phyloP scores from a whole-genome alignment of 2,113 vertebrate species.

The Geococcyx californianus region DNA sequence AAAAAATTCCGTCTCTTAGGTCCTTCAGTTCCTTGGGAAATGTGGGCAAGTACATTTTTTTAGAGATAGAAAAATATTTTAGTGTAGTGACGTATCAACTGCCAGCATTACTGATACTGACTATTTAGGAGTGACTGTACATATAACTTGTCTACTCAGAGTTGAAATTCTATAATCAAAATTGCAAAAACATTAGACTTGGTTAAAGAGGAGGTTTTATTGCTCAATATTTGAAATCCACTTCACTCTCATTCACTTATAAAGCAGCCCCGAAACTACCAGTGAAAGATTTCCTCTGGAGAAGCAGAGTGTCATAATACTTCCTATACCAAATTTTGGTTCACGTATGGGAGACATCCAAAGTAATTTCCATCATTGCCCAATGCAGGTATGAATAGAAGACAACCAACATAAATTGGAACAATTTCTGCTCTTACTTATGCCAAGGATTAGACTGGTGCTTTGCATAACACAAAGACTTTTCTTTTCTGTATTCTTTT shows the following conservation, averaged over 20 bases:
- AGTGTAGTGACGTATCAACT: not conserved
- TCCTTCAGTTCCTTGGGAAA: not conserved
- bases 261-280: not conserved
- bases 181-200: not conserved
- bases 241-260: not conserved
- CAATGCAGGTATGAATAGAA: not conserved
- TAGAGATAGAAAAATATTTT: not conserved
- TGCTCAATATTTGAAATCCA: not conserved
- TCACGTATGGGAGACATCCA: not conserved
- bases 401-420: not conserved
- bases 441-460: not conserved
- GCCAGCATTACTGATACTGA: not conserved
- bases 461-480: not conserved
- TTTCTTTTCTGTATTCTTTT: not conserved
- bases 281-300: not conserved
- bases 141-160: not conserved
- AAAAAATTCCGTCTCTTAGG: not conserved
- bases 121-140: not conserved
- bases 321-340: not conserved
- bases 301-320: not conserved
- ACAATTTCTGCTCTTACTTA: not conserved
- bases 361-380: not conserved
- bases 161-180: not conserved
- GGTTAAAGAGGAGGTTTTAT: not conserved
- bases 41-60: not conserved